Base-by-base conservation (phyloP, 2,888 invertebrate genomes). In the Tridacna gigas region DNA sequence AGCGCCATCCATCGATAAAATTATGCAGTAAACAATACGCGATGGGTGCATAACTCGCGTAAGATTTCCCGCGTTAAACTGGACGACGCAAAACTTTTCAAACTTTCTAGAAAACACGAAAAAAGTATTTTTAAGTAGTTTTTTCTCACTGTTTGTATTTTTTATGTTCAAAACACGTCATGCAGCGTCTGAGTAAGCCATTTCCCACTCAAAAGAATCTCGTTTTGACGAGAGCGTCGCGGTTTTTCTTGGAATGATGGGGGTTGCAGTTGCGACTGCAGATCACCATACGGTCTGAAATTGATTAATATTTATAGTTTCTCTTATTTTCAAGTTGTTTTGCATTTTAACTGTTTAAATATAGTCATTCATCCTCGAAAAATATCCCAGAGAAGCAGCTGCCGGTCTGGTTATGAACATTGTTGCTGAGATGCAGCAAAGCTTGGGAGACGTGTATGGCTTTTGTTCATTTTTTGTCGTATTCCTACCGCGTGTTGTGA, bases 1-100 rank as follows among this genome's bases (percentile, higher is more conserved):
- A 92, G 93, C 92, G 93, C 91, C 92, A 90, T 90, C 91, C 88
- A 88, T 91, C 91, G 92, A 89, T 90, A 88, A 91, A 84, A 91
- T 89, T 90, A 88, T 85, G 86, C 88, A 88, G 75, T 80, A 88
- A 80, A 86, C 87, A 88, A 88, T 89, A 84, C 80, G 82, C 83
- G 88, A 90, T 91, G 90, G 91, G 90, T 91, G 90, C 91, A 89
- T 91, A 91, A 92, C 92, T 92, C 91, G 90, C 88, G 89, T 89
- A 83, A 86, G 74, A 79, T 86, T 84, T 84, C 80, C 84, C 82
- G 88, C 85, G 85, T 80, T 83, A 80, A 85, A 81, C 69, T 74
- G 83, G 82, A 79, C 80, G 83, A 85, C 85, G 65, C 79, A 81
- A 81, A 84, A 84, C 73, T 85, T 81, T 71, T 76, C n/a, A 74